Base-by-base conservation (phyloP, 2,888 invertebrate species). In the Agrotis puta region DNA sequence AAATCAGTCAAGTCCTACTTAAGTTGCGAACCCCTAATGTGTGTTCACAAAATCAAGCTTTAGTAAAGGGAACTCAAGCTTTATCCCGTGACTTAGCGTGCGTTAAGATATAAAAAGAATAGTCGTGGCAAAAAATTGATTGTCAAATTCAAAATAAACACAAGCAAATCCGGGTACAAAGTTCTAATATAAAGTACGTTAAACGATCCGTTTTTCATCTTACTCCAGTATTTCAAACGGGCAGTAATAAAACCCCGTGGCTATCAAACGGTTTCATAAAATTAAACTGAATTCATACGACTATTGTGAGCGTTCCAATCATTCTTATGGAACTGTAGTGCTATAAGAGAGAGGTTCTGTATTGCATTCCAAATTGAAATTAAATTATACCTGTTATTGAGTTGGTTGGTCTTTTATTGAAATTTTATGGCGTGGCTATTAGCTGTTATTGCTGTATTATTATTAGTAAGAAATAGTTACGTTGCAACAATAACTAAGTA, bases 181-280 rank as follows among this genome's bases (percentile, higher is more conserved):
- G 39, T 2, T 33, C 0, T 2, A 18, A 45, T 51, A 64, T 16
- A 14, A 74, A 45, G 22, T 43, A 66, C 13, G 4, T 5, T 22
- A 39, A 50, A 64, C 14, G 6, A 57, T 39, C n/a, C n/a, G 1
- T 53, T 48, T 20, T 48, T 24, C 45, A 56, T 53, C 18, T 22
- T 50, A 16, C 24, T 39, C n/a, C 14, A 22, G 39, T 24, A 70
- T 54, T 64, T 64, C 39, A 58, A 77, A 51, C 16, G n/a, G n/a
- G 2, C 53, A 59, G 43, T 47, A 68, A 69, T 80, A 62, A 77
- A 81, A 70, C 61, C 56, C 43, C 18, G 47, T 50, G 39, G 70
- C 76, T 64, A 70, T 80, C 24, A 58, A 80, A 70, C 65, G 77
- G 58, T 65, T 70, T 64, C 50, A 78, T 70, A 54, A 70, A 75